Percentiles rank a stretch among this genome's conserved stretches.
These are phyloP conservation scores for Byasa hedistus DNA, from an alignment of 2,888 invertebrate species.

Conservation along the genomic window DNA sequence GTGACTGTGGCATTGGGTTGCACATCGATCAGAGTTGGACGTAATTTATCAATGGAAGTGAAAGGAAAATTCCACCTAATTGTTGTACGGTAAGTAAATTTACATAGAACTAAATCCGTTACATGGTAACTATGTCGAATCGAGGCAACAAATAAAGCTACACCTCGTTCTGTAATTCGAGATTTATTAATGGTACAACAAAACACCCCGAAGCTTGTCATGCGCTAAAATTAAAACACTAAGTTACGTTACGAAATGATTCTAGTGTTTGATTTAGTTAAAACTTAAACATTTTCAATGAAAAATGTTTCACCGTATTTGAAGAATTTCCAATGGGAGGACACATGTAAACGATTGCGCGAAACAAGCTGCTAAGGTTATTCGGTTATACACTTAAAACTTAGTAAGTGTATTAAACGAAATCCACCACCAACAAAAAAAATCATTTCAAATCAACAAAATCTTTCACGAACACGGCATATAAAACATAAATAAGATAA, in stretches of 20 bases:
- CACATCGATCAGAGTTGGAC: conserved; percentile 51
- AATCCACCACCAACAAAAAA: conserved; percentile 81
- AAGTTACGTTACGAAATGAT: background rate
- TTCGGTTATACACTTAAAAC: conserved; percentile 45
- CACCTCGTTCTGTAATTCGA: conserved; percentile 22
- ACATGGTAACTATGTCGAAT: conserved; percentile 31
- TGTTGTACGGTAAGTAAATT: conserved; percentile 32
- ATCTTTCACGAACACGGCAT: conserved; percentile 79
- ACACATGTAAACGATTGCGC: conserved; percentile 34
- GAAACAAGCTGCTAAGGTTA: conserved; percentile 41
- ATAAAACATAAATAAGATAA: conserved; percentile 68
- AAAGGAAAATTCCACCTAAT: conserved; percentile 25
- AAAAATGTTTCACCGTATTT: background rate
- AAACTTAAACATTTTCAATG: background rate
- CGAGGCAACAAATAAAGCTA: conserved; percentile 25
- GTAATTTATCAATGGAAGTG: conserved; percentile 29
- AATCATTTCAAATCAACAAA: conserved; percentile 69
- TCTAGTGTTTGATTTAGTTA: background rate
- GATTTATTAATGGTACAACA: conserved; percentile 22
- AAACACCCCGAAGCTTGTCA: conserved; percentile 22
- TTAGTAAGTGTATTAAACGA: conserved; percentile 77
- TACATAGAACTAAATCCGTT: conserved; percentile 39
- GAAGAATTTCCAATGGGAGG: background rate
- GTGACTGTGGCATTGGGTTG: conserved; percentile 51
- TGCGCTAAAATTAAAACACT: conserved; percentile 6